A percentile compares a stretch with the other conserved stretches of the same genome.
Conservation (phyloP, 2,797 vertebrate species). For the Danio albolineatus region DNA sequence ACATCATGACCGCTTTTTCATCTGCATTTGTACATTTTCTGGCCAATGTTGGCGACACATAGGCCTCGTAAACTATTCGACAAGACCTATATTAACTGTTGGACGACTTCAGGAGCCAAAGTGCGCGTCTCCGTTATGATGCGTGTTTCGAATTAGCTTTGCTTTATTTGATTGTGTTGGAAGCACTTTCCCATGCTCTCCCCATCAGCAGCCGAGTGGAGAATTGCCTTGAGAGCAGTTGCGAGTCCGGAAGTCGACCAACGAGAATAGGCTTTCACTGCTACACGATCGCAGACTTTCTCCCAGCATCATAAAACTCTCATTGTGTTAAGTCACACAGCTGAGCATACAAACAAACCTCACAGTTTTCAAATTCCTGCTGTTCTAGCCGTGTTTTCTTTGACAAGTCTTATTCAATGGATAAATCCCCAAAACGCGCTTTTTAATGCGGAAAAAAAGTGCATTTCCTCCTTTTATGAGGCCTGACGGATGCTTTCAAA, state of each 20-base stretch:
- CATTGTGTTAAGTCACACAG: slow-evolving; percentile 73
- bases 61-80: neutral
- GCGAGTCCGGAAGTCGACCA: slow-evolving; percentile 73
- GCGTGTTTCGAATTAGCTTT: slow-evolving; percentile 50
- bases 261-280: slow-evolving; percentile 69
- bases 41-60: neutral
- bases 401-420: slow-evolving; percentile 70
- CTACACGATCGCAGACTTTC: slow-evolving; percentile 69
- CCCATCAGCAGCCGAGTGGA: slow-evolving; percentile 42
- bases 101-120: slow-evolving; percentile 18
- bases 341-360: slow-evolving; percentile 77
- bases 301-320: slow-evolving; percentile 74
- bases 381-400: slow-evolving; percentile 60
- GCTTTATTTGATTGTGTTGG: slow-evolving; percentile 53
- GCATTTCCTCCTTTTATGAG: slow-evolving; percentile 35
- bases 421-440: slow-evolving; percentile 58
- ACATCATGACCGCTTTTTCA: neutral
- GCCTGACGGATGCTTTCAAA: slow-evolving; percentile 12
- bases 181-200: slow-evolving; percentile 42
- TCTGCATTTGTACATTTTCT: slow-evolving; percentile 19
- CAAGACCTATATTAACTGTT: slow-evolving; percentile 20
- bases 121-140: slow-evolving; percentile 19
- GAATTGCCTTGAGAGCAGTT: slow-evolving; percentile 67
- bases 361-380: slow-evolving; percentile 62
- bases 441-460: slow-evolving; percentile 49